A percentile compares a stretch with the other conserved stretches of the same genome.
phyloP scores from a whole-genome alignment of 2,888 invertebrate genomes.

The Caenorhabditis zanzibari region DNA sequence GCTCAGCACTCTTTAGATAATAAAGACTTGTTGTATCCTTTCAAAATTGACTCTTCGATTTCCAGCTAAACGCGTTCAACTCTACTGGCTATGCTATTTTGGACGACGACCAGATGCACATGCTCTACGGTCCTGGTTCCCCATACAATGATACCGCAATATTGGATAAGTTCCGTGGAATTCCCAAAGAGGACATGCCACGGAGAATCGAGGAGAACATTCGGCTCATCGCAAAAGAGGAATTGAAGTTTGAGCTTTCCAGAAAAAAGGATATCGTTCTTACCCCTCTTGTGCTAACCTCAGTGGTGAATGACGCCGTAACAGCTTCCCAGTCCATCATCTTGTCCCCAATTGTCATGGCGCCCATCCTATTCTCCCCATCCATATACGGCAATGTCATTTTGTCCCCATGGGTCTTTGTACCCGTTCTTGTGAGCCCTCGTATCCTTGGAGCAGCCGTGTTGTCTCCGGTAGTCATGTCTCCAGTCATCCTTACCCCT shows the following conservation, averaged over 20 bases:
- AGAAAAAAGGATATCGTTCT: conserved; percentile 69
- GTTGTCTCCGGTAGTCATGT: conserved; percentile 62
- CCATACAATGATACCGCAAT: conserved; percentile 71
- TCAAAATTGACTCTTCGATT: too few relatives aligned
- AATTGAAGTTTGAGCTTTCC: conserved; percentile 61
- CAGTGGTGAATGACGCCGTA: conserved; percentile 44
- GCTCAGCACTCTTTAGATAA: conserved; percentile 53
- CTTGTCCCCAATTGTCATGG: conserved; percentile 69
- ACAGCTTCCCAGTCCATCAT: conserved; percentile 71
- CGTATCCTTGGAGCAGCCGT: conserved; percentile 69
- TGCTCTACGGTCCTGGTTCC: conserved; percentile 72
- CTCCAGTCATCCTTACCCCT: conserved; percentile 63
- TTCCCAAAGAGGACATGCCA: conserved; percentile 55
- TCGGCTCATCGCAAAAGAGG: conserved; percentile 62
- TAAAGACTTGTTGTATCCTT: too few relatives aligned
- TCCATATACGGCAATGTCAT: conserved; percentile 69
- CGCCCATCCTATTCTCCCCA: conserved; percentile 66
- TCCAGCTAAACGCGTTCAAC: conserved; percentile 70
- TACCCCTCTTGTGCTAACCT: conserved; percentile 42
- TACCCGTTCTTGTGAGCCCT: conserved; percentile 71
- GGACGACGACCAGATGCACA: conserved; percentile 66
- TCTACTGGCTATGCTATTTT: conserved; percentile 72
- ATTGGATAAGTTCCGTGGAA: conserved; percentile 59
- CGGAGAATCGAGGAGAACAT: conserved; percentile 68
- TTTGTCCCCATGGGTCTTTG: conserved; percentile 70